These are phyloP conservation scores for Rhyacophila evoluta DNA, from an alignment of 2,888 invertebrate genomes.

Conservation along the genomic window DNA sequence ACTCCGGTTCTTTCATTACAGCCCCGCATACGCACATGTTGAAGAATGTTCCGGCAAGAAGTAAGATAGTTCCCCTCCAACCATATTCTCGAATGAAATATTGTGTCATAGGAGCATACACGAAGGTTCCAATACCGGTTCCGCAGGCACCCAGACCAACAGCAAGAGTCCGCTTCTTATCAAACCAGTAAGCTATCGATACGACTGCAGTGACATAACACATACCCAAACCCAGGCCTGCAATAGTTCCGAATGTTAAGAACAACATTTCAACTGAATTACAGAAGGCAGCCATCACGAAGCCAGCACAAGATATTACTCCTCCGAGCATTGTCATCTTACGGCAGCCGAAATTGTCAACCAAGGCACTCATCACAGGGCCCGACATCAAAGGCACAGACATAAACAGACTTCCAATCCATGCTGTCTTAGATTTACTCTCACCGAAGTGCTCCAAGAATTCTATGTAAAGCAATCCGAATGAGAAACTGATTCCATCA, in stretches of 20 bases:
- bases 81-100: conserved; percentile 82
- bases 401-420: conserved; percentile 91
- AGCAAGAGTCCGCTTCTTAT: conserved; percentile 86
- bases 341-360: conserved; percentile 87
- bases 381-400: conserved; percentile 89
- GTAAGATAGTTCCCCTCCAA: conserved; percentile 86
- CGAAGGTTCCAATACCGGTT: conserved; percentile 89
- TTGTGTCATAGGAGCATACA: conserved; percentile 88
- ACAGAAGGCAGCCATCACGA: conserved; percentile 79
- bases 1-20: conserved; percentile 89
- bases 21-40: conserved; percentile 89
- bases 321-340: conserved; percentile 83
- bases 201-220: conserved; percentile 93
- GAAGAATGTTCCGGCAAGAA: conserved; percentile 86
- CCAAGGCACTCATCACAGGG: conserved; percentile 85
- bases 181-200: conserved; percentile 93
- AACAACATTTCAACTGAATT: conserved; percentile 83
- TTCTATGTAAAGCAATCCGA: conserved; percentile 89
- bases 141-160: conserved; percentile 91
- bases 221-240: conserved; percentile 85
- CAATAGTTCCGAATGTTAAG: conserved; percentile 86
- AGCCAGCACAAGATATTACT: conserved; percentile 79
- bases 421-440: conserved; percentile 87
- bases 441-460: conserved; percentile 84
- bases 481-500: conserved; percentile 94